Percentiles rank a stretch among this genome's conserved stretches.
These are phyloP conservation scores for Pectinophora gossypiella DNA, from an alignment of 1,140 invertebrate genomes.

Conservation along the genomic window DNA sequence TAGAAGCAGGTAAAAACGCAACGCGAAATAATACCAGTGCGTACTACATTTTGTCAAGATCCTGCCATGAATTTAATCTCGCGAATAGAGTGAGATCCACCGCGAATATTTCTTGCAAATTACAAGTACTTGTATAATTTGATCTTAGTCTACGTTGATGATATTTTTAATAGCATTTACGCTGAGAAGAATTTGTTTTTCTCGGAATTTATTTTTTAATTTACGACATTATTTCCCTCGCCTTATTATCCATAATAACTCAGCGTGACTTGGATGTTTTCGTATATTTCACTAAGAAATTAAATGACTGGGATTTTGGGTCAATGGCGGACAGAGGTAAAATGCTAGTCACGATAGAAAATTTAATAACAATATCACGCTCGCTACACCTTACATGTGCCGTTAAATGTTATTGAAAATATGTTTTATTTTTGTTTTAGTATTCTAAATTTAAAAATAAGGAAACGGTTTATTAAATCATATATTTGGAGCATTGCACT, in stretches of 20 bases:
- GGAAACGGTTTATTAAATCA: too few species aligned
- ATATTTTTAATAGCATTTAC: conserved; percentile 37
- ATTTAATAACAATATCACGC: too few species aligned
- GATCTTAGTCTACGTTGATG: conserved; percentile 24
- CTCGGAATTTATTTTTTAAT: background rate
- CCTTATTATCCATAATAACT: background rate
- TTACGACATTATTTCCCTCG: background rate
- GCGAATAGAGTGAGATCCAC: conserved; percentile 52
- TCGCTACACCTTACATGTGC: too few species aligned
- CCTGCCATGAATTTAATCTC: conserved; percentile 59
- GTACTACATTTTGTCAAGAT: conserved; percentile 10
- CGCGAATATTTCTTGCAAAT: conserved; percentile 39
- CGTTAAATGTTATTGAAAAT: too few species aligned
- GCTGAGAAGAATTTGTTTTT: background rate
- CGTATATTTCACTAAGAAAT: background rate
- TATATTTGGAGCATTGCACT: too few species aligned
- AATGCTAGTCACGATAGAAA: too few species aligned
- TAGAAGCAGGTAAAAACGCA: too few species aligned
- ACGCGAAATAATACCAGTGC: background rate
- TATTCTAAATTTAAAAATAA: too few species aligned
- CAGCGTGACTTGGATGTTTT: background rate
- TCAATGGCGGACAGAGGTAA: too few species aligned
- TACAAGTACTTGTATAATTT: conserved; percentile 51
- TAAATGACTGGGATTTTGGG: too few species aligned
- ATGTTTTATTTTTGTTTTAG: too few species aligned